Evolutionary conservation across 2,888 invertebrate genomes (phyloP), one percentile per base, ranked within the genome.

Genomic region (Apotomis betuletana): DNA sequence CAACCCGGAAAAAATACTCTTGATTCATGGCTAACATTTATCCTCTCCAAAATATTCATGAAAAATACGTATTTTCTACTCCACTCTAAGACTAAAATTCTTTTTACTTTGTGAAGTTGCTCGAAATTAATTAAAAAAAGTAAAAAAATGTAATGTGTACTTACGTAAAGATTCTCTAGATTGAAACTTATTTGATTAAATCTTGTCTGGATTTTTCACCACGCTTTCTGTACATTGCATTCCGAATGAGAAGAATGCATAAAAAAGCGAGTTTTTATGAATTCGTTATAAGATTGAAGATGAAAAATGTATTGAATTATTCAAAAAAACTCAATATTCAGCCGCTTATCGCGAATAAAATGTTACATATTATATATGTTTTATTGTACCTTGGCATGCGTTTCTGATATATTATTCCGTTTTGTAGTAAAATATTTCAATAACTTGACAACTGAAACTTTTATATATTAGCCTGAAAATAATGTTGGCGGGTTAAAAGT

Each of bases 1-100:
- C 81, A 80, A 81, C 77, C 80, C 81, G 82, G 83, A 83, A 83
- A 78, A 84, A 82, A 77, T 80, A 77, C 77, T 72, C 74, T 72
- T 83, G 83, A 85, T 83, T 84, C 84, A 83, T 82, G 70, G 75
- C 69, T 73, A 77, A 77, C 78, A 77, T 80, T 81, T 80, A 77
- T 75, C 77, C 77, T 69, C 77, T 67, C 61, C 51, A 44, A 57
- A 70, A 70, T 65, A 52, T 70, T 64, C 63, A 64, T 64, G 15
- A 51, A 64, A 63, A 69, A 51, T 38, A 36, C 13, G 12, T 63
- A 63, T 52, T 70, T 54, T 63, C 10, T 15, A 63, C 52, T 52
- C n/a, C 54, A 10, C 41, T 41, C 54, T 15, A 41, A 64, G 3
- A 15, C 27, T 62, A 10, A 36, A 36, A 62, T 62, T n/a, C 1